Conservation (phyloP, 2,113 vertebrate genomes). For the Sisor rabdophorus region DNA sequence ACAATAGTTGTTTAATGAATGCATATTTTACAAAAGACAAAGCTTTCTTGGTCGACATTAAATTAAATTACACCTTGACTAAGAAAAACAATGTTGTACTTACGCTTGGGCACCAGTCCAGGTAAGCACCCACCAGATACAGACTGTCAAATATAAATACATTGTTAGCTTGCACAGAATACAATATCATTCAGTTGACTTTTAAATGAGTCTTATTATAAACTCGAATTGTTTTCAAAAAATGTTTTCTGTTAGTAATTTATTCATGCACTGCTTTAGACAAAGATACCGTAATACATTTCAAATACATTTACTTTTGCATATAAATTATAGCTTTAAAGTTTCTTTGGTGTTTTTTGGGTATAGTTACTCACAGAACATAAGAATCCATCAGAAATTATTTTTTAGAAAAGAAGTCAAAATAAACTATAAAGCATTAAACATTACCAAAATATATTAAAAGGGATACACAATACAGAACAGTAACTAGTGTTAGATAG, state of each 20-base stretch:
- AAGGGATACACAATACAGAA: neutral
- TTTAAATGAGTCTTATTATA: neutral
- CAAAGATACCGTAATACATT: neutral
- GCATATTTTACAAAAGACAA: neutral
- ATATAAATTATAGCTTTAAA: neutral
- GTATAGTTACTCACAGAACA: neutral
- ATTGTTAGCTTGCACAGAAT: neutral
- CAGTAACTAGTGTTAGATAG: neutral
- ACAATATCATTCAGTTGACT: neutral
- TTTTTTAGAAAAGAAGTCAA: too few relatives aligned
- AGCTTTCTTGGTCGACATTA: neutral
- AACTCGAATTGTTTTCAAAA: too few relatives aligned
- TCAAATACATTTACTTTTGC: neutral
- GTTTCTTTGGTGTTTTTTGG: neutral
- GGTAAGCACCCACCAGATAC: constrained; percentile 5
- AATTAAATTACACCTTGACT: neutral
- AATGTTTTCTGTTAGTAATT: too few relatives aligned
- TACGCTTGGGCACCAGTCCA: neutral
- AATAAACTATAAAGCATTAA: neutral
- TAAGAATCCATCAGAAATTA: neutral
- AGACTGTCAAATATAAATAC: neutral
- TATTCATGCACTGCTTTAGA: neutral
- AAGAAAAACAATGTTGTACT: neutral
- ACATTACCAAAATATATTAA: neutral
- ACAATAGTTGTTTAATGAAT: neutral